A percentile compares a stretch with the other conserved stretches of the same genome.
Conservation (phyloP, 2,888 invertebrate genomes). For the Drosophila longiperda region DNA sequence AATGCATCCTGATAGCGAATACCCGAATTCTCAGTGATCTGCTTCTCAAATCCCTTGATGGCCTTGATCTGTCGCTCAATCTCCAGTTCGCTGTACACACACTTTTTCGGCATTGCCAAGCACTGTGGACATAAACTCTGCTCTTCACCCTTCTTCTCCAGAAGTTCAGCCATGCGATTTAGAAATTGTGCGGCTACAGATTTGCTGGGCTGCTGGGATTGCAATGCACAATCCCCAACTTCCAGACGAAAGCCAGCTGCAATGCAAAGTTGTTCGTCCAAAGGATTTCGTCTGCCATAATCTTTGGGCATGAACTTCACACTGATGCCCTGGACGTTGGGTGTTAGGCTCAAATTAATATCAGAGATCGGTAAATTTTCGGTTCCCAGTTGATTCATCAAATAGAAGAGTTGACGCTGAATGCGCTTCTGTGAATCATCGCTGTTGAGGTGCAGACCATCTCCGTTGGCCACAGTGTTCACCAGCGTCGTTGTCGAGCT, state of each 20-base stretch:
- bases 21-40: conserved; percentile 32
- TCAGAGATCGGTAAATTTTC: conserved; percentile 35
- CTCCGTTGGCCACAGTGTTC: conserved; percentile 18
- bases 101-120: conserved; percentile 15
- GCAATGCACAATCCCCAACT: conserved; percentile 1
- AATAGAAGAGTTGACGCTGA: conserved; percentile 53
- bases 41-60: conserved; percentile 47
- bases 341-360: conserved; percentile 40
- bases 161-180: conserved; percentile 29
- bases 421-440: conserved; percentile 8
- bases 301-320: conserved; percentile 46
- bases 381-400: conserved; percentile 54
- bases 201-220: neutral
- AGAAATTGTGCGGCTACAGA: conserved; percentile 37
- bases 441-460: conserved; percentile 5
- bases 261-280: conserved; percentile 28
- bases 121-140: conserved; percentile 50
- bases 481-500: conserved; percentile 55
- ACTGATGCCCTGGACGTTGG: conserved; percentile 51
- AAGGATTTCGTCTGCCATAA: neutral
- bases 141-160: conserved; percentile 29
- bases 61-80: conserved; percentile 68
- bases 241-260: conserved; percentile 30
- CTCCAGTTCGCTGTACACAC: conserved; percentile 57
- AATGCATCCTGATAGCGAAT: conserved; percentile 57